Evolutionary conservation across 2,888 invertebrate species (phyloP), one percentile per base, ranked within the genome.

Genomic region (Spatulosminthurus flaviceps): DNA sequence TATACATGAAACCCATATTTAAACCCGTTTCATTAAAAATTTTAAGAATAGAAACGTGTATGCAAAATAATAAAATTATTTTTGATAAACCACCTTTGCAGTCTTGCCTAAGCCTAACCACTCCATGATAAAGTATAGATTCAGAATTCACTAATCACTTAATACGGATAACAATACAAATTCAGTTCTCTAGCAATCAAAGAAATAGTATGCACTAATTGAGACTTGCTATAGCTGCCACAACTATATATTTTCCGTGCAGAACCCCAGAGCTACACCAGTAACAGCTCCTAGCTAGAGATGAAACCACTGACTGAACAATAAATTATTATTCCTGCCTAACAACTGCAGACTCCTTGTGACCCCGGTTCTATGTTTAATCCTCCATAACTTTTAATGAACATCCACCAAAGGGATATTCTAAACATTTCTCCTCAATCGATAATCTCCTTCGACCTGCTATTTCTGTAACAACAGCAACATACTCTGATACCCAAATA

Each of bases 51-150:
- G n/a, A n/a, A n/a, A n/a, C n/a, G n/a, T n/a, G n/a, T n/a, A n/a
- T n/a, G n/a, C n/a, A n/a, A n/a, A n/a, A n/a, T n/a, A n/a, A n/a
- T 4, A 34, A 34, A 34, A 34, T 9, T 51, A 51, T 19, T 51
- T 16, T n/a, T n/a, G n/a, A n/a, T 9, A 13, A 9, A 16, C 16
- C 29, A 71, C 61, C 71, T 64, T 51, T 69, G 71, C 64, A 81
- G 81, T 80, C 79, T 80, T 82, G 72, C 81, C 83, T 79, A 83
- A 80, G 78, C 83, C 83, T 80, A 83, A 79, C 81, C 82, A 80
- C 73, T 83, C 83, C 83, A 73, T 82, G 16, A n/a, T 51, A 16
- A 51, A 2, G 2, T 72, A 72, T 41, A 77, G 66, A 70, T 34
- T 41, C 66, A 51, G 69, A 28, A 42, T 60, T 60, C 66, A 43